These are phyloP conservation scores for Poecile atricapillus DNA, from an alignment of 2,113 vertebrate species.

Conservation along the genomic window DNA sequence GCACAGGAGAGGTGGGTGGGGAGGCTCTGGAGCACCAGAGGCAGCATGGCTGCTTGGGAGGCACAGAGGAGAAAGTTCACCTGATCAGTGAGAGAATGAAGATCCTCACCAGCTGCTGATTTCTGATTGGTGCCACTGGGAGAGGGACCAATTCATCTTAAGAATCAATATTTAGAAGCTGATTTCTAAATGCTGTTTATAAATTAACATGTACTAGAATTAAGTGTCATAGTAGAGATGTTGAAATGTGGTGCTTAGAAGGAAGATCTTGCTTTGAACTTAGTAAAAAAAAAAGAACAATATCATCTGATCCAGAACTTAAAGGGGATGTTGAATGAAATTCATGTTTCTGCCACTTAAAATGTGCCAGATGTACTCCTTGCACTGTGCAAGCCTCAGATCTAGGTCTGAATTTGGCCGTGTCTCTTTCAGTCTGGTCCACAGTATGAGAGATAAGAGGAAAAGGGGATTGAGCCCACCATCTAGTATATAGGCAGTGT, in stretches of 20 bases:
- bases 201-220: neutral
- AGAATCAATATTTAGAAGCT: neutral
- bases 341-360: neutral
- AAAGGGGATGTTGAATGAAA: neutral
- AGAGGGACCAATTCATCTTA: neutral
- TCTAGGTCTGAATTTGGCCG: neutral
- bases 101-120: neutral
- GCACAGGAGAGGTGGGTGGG: neutral
- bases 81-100: neutral
- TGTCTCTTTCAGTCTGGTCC: neutral
- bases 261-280: neutral
- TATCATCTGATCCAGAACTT: neutral
- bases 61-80: neutral
- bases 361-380: neutral
- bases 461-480: neutral
- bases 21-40: rapidly evolving
- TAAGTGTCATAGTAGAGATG: neutral
- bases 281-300: neutral
- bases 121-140: neutral
- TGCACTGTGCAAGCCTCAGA: neutral
- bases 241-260: neutral
- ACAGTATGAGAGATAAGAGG: neutral
- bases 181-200: neutral
- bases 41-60: neutral
- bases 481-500: neutral